A percentile compares a stretch with the other conserved stretches of the same genome.
Evolutionary conservation across 2,113 vertebrate genomes (phyloP).

Genomic region (Loxodonta africana): DNA sequence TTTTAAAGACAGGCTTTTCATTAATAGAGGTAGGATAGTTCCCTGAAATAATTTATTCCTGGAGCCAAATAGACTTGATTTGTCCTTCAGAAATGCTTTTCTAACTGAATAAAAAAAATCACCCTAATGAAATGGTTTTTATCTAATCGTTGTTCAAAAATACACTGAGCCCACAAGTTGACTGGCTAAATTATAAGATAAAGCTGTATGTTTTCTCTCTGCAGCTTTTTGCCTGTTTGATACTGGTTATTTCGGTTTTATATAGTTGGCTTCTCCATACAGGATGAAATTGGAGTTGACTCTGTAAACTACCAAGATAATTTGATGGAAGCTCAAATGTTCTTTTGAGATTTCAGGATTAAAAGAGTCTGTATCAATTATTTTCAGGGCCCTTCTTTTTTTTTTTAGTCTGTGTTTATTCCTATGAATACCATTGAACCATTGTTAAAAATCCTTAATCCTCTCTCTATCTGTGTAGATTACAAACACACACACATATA

Average conservation of each 20-base stretch:
- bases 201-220: not conserved
- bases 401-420: not conserved
- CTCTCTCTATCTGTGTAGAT: not conserved
- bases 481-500: not conserved
- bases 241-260: conserved; percentile 7
- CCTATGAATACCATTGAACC: not conserved
- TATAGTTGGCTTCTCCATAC: not conserved
- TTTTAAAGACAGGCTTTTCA: not conserved
- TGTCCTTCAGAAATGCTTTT: conserved; percentile 41
- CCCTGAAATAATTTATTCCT: conserved; percentile 14
- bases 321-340: not conserved
- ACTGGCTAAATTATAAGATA: not conserved
- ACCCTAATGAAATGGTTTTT: not conserved
- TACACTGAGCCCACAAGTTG: not conserved
- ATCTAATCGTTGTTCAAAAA: conserved; percentile 14
- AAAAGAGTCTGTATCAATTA: not conserved
- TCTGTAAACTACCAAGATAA: conserved; percentile 11
- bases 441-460: conserved; percentile 25
- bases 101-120: conserved; percentile 1
- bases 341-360: conserved; percentile 23
- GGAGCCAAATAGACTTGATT: conserved; percentile 12
- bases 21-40: not conserved
- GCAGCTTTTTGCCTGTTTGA: not conserved
- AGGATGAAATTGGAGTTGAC: conserved; percentile 35
- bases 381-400: not conserved